These are phyloP conservation scores for Actinernus sp. DNA, from an alignment of 92 coral and sea anemone genomes.

Conservation along the genomic window DNA sequence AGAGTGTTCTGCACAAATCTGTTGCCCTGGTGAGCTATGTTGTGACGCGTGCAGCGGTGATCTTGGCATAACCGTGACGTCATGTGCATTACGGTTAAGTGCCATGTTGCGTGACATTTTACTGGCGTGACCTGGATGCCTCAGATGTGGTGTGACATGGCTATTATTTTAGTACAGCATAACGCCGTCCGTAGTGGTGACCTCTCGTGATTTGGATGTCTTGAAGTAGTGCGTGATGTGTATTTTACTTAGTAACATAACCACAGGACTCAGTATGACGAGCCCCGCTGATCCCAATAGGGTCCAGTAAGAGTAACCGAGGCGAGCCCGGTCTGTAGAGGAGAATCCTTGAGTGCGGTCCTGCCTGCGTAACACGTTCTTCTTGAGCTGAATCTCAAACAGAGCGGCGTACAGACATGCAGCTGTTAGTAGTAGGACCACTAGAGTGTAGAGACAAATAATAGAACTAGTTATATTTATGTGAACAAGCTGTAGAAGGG, in stretches of 20 bases:
- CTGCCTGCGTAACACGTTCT: slow-evolving; percentile 71
- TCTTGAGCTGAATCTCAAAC: slow-evolving; percentile 79
- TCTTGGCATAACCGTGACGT: too few species aligned
- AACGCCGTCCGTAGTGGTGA: slow-evolving; percentile 73
- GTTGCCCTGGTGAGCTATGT: too few species aligned
- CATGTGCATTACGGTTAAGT: too few species aligned
- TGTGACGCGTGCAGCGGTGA: too few species aligned
- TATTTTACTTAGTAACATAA: slow-evolving; percentile 62
- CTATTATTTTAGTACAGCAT: slow-evolving; percentile 81
- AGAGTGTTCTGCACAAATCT: too few species aligned
- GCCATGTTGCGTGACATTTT: too few species aligned
- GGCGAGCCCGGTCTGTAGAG: slow-evolving; percentile 78
- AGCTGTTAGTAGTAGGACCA: slow-evolving; percentile 57
- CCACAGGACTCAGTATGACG: slow-evolving; percentile 57
- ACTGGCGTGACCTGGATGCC: too few species aligned
- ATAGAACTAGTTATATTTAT: neutral
- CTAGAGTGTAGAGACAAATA: slow-evolving; percentile 26
- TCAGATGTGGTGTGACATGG: too few species aligned
- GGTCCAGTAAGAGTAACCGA: slow-evolving; percentile 85
- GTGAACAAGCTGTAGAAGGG: too few species aligned
- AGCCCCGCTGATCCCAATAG: slow-evolving; percentile 82
- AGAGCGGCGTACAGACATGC: slow-evolving; percentile 76
- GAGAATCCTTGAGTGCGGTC: slow-evolving; percentile 67
- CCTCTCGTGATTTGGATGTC: slow-evolving; percentile 56
- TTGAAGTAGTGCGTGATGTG: slow-evolving; percentile 72